Evolutionary conservation across 2,797 vertebrate species (phyloP), one percentile per base, ranked within the genome.

Genomic region (Esox masquinongy): DNA sequence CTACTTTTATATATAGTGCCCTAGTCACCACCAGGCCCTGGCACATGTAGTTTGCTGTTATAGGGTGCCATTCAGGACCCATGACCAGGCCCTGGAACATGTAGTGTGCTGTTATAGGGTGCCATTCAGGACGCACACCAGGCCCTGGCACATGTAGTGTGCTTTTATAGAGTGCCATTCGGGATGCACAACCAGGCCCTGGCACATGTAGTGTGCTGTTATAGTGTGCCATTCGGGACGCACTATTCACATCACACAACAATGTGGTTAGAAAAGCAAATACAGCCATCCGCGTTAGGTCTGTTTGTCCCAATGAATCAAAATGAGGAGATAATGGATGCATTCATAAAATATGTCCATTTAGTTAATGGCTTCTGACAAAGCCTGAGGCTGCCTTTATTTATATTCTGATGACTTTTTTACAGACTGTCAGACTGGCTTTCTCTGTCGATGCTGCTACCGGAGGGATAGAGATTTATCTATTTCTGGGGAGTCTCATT

Each of bases 281-380:
- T 66, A 86, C 86, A 86, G 34, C 72, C 61, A 68, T 80, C 86
- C 72, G 78, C 84, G 83, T 75, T 71, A n/a, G 83, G 80, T 80
- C 80, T 79, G 51, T 86, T 88, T 85, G 74, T 85, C 81, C 53
- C 29, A 88, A 87, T 75, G 76, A 77, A 68, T 82, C 76, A 75
- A 77, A 85, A 86, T 88, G 84, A 84, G 83, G 76, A 80, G 72
- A 85, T 74, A 82, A 77, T 89, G 67, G 81, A 84, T 87, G 86
- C 90, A 90, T 94, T 90, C 85, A 88, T 92, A 89, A 92, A 90
- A 91, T 88, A 87, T 88, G 82, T 87, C 89, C 92, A 91, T 92
- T 93, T 93, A 85, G 87, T 90, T 92, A 93, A 94, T 92, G 92
- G 90, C 90, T 84, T 92, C 84, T 90, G 91, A 93, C 90, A 91